These are phyloP conservation scores for Drosophila repletoides DNA, from an alignment of 1,140 invertebrate genomes.

Conservation along the genomic window DNA sequence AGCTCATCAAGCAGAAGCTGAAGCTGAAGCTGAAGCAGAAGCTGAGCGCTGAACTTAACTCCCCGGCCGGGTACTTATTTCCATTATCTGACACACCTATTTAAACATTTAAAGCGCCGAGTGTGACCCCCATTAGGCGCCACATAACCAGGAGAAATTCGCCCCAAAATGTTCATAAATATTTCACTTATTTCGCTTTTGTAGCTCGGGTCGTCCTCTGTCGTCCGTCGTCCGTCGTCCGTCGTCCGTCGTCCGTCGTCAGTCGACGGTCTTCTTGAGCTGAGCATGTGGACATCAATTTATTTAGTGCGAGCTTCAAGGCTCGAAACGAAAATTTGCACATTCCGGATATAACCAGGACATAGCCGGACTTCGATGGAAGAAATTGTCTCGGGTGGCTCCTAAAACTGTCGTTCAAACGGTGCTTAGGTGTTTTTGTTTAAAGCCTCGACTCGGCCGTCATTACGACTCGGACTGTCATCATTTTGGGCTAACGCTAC, in stretches of 20 bases:
- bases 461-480: slow-evolving; percentile 13
- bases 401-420: slow-evolving; percentile 38
- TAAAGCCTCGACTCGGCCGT: slow-evolving; percentile 22
- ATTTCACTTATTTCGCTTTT: slow-evolving; percentile 74
- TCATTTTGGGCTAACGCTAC: neutral
- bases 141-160: slow-evolving; percentile 44
- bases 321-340: slow-evolving; percentile 57
- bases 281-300: slow-evolving; percentile 70
- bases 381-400: slow-evolving; percentile 29
- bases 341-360: slow-evolving; percentile 37
- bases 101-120: slow-evolving; percentile 77
- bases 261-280: slow-evolving; percentile 14
- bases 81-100: slow-evolving; percentile 79
- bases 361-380: slow-evolving; percentile 14
- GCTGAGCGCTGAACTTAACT: too few species aligned
- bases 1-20: slow-evolving; percentile 35
- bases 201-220: slow-evolving; percentile 2
- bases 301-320: slow-evolving; percentile 57
- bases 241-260: neutral
- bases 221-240: neutral
- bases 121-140: slow-evolving; percentile 76
- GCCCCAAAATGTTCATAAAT: slow-evolving; percentile 64
- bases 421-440: slow-evolving; percentile 41
- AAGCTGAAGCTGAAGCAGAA: too few species aligned
- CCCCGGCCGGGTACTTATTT: slow-evolving; percentile 70